A percentile compares a stretch with the other conserved stretches of the same genome.
phyloP scores from a whole-genome alignment of 2,113 vertebrate species.

The Dipodomys ordii region DNA sequence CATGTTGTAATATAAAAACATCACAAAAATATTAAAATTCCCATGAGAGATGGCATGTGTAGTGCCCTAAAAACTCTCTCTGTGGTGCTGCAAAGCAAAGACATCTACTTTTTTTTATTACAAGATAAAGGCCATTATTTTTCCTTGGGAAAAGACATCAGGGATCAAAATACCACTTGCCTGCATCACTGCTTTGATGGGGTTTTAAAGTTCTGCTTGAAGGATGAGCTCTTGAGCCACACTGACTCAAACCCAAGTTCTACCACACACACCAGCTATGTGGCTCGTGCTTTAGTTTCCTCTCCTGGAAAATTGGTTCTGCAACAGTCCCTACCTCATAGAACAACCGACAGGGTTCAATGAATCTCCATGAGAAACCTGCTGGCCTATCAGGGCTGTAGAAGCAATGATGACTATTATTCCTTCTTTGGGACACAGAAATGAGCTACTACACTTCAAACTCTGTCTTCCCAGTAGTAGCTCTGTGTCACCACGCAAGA shows the following conservation, averaged over 20 bases:
- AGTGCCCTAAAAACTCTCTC: neutral
- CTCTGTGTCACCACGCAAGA: neutral
- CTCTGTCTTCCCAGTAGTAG: neutral
- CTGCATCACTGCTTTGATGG: neutral
- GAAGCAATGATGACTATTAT: neutral
- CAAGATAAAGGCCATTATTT: neutral
- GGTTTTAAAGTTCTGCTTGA: neutral
- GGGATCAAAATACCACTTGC: neutral
- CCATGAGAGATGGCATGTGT: neutral
- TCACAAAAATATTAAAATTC: neutral
- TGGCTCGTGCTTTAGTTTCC: neutral
- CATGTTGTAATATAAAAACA: conserved; percentile 31
- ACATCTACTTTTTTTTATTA: neutral
- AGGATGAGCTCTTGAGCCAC: too few relatives aligned
- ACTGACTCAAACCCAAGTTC: neutral
- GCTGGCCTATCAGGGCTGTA: neutral
- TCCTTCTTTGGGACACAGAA: neutral
- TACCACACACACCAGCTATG: too few relatives aligned
- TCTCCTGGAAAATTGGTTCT: neutral
- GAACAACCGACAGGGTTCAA: neutral
- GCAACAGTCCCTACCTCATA: neutral
- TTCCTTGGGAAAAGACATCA: neutral
- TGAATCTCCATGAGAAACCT: neutral
- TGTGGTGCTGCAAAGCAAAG: neutral
- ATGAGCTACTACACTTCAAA: neutral